phyloP scores from a whole-genome alignment of 2,797 vertebrate genomes.

The Paramormyrops hopkinsi region DNA sequence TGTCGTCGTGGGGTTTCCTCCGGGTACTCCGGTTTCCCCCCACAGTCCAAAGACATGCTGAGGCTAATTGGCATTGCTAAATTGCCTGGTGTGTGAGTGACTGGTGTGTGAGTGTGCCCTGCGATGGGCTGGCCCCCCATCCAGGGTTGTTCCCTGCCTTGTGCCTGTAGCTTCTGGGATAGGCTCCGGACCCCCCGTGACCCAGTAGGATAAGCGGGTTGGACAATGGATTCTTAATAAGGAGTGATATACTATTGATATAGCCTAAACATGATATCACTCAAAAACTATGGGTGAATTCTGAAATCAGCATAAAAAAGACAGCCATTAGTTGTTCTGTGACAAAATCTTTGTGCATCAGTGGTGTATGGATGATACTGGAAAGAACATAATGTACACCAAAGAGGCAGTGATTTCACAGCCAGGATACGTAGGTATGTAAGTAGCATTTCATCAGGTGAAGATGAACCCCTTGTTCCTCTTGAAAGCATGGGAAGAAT shows the following conservation, averaged over 20 bases:
- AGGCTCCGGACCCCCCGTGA: too few relatives aligned
- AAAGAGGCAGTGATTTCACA: background rate
- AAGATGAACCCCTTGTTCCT: background rate
- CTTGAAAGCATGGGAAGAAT: conserved; percentile 82
- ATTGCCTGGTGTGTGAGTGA: too few relatives aligned
- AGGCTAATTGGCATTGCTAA: too few relatives aligned
- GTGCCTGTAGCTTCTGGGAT: too few relatives aligned
- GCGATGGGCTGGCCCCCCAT: too few relatives aligned
- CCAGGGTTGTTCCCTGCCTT: too few relatives aligned
- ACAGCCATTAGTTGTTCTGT: background rate
- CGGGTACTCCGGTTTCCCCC: too few relatives aligned
- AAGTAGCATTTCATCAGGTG: background rate
- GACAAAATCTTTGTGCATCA: background rate
- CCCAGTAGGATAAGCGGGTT: too few relatives aligned
- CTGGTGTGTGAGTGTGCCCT: too few relatives aligned
- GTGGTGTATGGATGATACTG: background rate
- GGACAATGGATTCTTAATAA: background rate
- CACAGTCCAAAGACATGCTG: too few relatives aligned
- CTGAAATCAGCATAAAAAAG: background rate
- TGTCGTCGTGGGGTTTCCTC: too few relatives aligned
- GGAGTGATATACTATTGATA: background rate
- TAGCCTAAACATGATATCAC: background rate
- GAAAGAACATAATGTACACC: background rate
- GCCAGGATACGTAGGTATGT: background rate
- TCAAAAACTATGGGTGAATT: background rate